Evolutionary conservation across 1,140 invertebrate genomes (phyloP).

Genomic region (Saccostrea echinata): DNA sequence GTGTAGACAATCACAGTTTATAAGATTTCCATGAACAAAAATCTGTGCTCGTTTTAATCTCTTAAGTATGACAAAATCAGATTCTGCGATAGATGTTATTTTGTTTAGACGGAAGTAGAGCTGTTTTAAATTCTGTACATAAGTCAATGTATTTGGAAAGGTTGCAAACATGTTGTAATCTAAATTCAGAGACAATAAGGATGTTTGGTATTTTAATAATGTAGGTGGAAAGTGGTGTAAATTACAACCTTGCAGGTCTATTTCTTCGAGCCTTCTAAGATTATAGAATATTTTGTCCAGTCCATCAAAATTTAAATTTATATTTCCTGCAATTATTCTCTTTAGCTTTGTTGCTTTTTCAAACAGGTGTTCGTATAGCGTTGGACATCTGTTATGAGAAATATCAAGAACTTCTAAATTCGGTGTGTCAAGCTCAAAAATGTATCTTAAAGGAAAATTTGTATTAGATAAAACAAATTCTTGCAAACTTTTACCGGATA

Average conservation of each 20-base stretch:
- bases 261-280: neutral
- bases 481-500: neutral
- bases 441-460: no score
- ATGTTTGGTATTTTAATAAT: no score
- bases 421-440: no score
- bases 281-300: neutral
- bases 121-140: neutral
- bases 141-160: no score
- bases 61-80: no score
- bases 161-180: neutral
- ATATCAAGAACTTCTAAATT: no score
- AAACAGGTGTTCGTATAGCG: neutral
- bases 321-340: neutral
- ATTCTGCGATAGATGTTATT: neutral
- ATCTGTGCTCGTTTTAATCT: no score
- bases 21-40: no score
- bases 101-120: neutral
- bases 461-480: neutral
- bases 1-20: no score
- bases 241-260: neutral
- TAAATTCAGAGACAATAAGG: neutral
- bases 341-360: neutral
- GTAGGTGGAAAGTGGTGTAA: neutral
- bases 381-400: no score
- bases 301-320: neutral